These are phyloP conservation scores for Grammomys dolichurus DNA, from an alignment of 2,113 vertebrate species.

Conservation along the genomic window DNA sequence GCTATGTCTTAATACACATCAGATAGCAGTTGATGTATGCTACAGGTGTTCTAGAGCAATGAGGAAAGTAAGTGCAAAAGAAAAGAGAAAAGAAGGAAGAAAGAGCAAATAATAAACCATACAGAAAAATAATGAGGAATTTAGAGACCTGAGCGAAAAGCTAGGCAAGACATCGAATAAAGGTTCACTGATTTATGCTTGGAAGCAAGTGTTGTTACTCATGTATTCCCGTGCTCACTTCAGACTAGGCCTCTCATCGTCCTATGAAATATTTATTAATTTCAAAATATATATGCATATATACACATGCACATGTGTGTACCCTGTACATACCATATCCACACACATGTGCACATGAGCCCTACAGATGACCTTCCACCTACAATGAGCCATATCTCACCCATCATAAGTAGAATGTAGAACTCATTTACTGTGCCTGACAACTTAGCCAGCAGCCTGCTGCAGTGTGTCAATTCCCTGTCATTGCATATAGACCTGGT, in stretches of 20 bases:
- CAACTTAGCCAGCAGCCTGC: no score
- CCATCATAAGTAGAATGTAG: background rate
- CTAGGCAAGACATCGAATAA: no score
- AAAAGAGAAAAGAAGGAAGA: background rate
- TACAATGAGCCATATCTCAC: background rate
- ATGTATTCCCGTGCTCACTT: background rate
- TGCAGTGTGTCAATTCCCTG: accelerated
- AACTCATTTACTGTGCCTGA: background rate
- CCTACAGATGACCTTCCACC: background rate
- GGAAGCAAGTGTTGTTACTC: background rate
- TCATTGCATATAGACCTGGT: no score
- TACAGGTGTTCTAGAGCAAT: background rate
- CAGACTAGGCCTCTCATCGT: background rate
- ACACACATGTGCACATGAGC: background rate
- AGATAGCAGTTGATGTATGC: background rate
- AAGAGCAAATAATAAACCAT: background rate
- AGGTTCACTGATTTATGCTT: background rate
- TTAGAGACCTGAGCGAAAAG: background rate
- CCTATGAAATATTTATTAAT: background rate
- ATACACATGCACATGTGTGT: background rate
- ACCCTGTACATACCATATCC: background rate
- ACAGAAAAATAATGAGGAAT: background rate
- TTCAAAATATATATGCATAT: background rate
- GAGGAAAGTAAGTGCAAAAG: background rate
- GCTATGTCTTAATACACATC: background rate